Evolutionary conservation across 2,113 vertebrate genomes (phyloP), one percentile per base, ranked within the genome.

Genomic region (Benitochromis conjunctus): DNA sequence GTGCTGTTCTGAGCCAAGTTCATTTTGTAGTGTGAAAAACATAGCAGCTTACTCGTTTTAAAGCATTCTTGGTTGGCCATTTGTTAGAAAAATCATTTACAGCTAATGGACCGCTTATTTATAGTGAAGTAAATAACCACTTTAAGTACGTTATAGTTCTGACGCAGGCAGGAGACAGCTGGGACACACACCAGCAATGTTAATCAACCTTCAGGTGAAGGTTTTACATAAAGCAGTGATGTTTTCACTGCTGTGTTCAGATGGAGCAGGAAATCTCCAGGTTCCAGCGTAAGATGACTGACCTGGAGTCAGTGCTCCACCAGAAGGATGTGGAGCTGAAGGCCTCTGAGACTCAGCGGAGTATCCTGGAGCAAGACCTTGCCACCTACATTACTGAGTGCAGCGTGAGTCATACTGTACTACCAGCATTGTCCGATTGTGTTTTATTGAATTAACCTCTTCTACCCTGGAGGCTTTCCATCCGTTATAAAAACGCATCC

Each of bases 311-410:
- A 95, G 98, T 99, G 81, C 98, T 99, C 94, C 98, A 98, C 96
- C 98, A 99, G 97, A 99, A 99, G 96, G 98, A 99, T 96, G 98
- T 99, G 96, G 99, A 99, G 96, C 97, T 99, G 92, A 98, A 99
- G 96, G 98, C 99, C 90, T 99, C 98, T 80, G 99, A 99, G 97
- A 98, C 98, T 89, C 98, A 99, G 96, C 97, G 98, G 95, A 97
- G 97, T 95, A 98, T 99, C 94, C 97, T 99, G 94, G 99, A 99
- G 93, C 98, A 99, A 95, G 99, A 99, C 96, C 97, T 99, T 88
- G 99, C 99, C 92, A 99, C 98, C 94, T 99, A 99, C 97, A 99
- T 99, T 95, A 99, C 99, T 84, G 98, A 99, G 95, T 99, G 99
- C 97, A 99, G 98, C 92, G 99, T 99, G 97, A 99, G 99, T 96